Percentiles rank a stretch among this genome's conserved stretches.
phyloP scores from a whole-genome alignment of 35 echinoderm and acorn worm genomes.

The Apostichopus californicus region DNA sequence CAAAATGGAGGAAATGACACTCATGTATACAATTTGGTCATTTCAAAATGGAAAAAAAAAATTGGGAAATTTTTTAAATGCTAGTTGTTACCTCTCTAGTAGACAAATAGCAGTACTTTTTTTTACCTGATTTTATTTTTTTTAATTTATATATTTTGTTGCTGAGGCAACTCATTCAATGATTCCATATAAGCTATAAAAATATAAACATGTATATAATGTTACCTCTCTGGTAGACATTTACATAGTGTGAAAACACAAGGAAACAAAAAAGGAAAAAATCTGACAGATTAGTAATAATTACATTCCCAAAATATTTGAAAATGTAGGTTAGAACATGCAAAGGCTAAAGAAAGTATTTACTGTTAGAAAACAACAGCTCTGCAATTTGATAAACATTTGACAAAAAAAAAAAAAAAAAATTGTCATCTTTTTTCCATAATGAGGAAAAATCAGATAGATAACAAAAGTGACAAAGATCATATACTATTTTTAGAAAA shows the following conservation, averaged over 20 bases:
- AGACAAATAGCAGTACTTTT: conserved; percentile 36
- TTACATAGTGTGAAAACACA: not conserved
- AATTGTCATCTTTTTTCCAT: too few species aligned
- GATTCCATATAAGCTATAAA: conserved; percentile 18
- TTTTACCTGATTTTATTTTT: not conserved
- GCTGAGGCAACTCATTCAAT: not conserved
- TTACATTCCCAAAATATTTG: not conserved
- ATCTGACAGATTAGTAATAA: not conserved
- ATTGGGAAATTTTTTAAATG: not conserved
- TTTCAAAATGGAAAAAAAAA: not conserved
- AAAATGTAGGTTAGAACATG: not conserved
- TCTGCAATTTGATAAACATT: too few species aligned
- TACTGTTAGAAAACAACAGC: too few species aligned
- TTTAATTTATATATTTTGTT: not conserved
- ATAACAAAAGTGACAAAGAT: too few species aligned
- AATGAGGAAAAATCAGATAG: too few species aligned
- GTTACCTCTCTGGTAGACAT: conserved; percentile 52
- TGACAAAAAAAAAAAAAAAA: too few species aligned
- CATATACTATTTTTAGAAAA: too few species aligned
- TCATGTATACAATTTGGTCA: too few species aligned
- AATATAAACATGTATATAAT: conserved; percentile 49
- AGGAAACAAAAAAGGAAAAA: not conserved
- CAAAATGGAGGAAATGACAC: too few species aligned
- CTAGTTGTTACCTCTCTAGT: conserved; percentile 34
- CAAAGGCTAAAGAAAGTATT: too few species aligned